A percentile compares a stretch with the other conserved stretches of the same genome.
Conservation (phyloP, 2,113 vertebrate species). For the Nothobranchius kuhntae region DNA sequence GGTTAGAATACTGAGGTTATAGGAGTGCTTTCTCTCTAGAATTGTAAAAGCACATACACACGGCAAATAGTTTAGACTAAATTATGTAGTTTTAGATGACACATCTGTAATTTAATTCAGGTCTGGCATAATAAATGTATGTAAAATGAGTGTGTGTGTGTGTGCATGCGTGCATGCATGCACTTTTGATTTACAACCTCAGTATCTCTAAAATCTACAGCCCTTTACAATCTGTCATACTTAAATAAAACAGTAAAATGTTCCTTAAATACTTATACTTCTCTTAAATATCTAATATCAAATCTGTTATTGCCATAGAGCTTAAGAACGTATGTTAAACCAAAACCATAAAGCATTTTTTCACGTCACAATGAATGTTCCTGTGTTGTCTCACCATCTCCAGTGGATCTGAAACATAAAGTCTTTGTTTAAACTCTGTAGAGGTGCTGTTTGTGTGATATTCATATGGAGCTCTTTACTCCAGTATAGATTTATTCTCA, state of each 20-base stretch:
- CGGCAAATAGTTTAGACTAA: too few species aligned
- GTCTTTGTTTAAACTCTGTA: conserved; percentile 2
- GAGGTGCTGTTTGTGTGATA: background rate
- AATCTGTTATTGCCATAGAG: conserved; percentile 16
- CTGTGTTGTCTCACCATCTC: background rate
- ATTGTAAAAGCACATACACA: too few species aligned
- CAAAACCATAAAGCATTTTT: background rate
- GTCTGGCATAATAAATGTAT: too few species aligned
- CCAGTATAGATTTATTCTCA: too few species aligned
- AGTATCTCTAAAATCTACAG: conserved; percentile 15
- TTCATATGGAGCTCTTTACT: background rate
- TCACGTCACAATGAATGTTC: conserved; percentile 3
- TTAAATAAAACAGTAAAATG: conserved; percentile 28
- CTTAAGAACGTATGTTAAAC: background rate
- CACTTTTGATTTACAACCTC: conserved; percentile 13
- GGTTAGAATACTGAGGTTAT: conserved; percentile 26
- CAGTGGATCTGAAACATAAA: background rate
- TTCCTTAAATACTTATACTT: background rate
- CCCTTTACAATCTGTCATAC: conserved; percentile 5
- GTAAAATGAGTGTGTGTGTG: too few species aligned
- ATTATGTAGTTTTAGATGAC: too few species aligned
- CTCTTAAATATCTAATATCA: conserved; percentile 10
- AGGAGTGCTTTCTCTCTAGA: background rate
- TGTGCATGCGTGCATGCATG: too few species aligned
- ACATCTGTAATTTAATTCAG: background rate